phyloP scores from a whole-genome alignment of 2,888 invertebrate species.

The Andrena haemorrhoa region DNA sequence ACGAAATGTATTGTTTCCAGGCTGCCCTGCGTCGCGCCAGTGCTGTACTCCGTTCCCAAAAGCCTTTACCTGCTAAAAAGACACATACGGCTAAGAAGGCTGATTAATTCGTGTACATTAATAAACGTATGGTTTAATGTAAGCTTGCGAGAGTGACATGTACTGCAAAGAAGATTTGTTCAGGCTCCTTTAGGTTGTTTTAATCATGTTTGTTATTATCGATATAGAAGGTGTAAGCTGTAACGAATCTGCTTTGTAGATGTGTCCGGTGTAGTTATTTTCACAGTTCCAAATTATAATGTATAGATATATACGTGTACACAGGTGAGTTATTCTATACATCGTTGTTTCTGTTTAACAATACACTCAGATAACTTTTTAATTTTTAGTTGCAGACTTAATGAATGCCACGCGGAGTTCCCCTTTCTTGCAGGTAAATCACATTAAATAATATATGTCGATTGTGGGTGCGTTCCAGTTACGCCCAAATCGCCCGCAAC shows the following conservation, averaged over 20 bases:
- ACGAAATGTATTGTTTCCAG: conserved; percentile 85
- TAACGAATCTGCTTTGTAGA: conserved; percentile 40
- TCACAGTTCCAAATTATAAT: background rate
- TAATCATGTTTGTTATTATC: background rate
- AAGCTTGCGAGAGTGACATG: conserved; percentile 21
- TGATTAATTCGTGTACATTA: conserved; percentile 88
- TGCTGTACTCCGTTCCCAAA: conserved; percentile 96
- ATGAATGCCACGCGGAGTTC: too few relatives aligned
- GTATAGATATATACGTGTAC: background rate
- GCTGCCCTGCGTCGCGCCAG: conserved; percentile 96
- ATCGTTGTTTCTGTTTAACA: background rate
- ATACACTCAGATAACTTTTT: background rate
- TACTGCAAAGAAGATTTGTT: conserved; percentile 50
- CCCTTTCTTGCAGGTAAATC: conserved; percentile 9
- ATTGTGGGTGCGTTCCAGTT: too few relatives aligned
- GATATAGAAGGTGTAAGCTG: background rate
- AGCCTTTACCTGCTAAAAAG: conserved; percentile 93
- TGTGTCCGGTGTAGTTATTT: conserved; percentile 25
- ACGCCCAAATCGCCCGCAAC: too few relatives aligned
- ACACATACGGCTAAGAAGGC: conserved; percentile 91
- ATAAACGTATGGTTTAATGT: conserved; percentile 72
- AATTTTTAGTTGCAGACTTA: conserved; percentile 20
- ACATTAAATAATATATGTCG: background rate
- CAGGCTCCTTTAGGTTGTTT: background rate
- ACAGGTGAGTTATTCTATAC: conserved; percentile 25